Evolutionary conservation across 2,113 vertebrate species (phyloP), one percentile per base, ranked within the genome.

Genomic region (Megaceryle maxima): DNA sequence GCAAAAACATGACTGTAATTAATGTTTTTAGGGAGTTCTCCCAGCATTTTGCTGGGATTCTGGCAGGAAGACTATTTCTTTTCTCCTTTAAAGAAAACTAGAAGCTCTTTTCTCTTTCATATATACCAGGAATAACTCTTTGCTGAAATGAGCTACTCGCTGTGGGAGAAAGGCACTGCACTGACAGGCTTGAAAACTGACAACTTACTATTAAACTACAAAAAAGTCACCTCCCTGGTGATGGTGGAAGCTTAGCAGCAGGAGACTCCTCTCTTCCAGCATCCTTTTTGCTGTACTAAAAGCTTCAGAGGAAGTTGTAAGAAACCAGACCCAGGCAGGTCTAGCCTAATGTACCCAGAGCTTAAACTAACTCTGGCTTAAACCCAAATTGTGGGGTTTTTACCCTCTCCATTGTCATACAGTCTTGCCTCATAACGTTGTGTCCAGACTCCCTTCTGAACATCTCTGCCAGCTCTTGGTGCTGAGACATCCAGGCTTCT

Each of bases 121-220:
- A 21, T 2, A 4, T 18, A 43, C 10, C 74, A 87, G 85, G 83
- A 90, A 85, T 75, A 84, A 82, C 56, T 93, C 74, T 68, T 56
- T 50, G 74, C 85, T 77, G 15, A 33, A 87, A 83, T 2, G 59
- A 94, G 90, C 85, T 79, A 3, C 90, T 93, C 20, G 5, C 87
- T 74, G 82, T 37, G 81, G 87, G 78, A 92, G 81, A 68, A 82
- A 91, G 48, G 60, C 80, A 29, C 76, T 78, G 91, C 51, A 55
- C 66, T 92, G 80, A 31, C 87, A 76, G 66, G 51, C 63, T 69
- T 79, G 55, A 62, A 62, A 79, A 41, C 26, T 80, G 82, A 73
- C 94, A 87, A 25, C 35, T 78, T 64, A 50, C 56, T 31, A 26
- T 53, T 18, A 64, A 87, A 69, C 18, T 53, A 53, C 77, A 89